A percentile compares a stretch with the other conserved stretches of the same genome.
phyloP scores from a whole-genome alignment of 2,113 vertebrate species.

The Hydrochoerus hydrochaeris region DNA sequence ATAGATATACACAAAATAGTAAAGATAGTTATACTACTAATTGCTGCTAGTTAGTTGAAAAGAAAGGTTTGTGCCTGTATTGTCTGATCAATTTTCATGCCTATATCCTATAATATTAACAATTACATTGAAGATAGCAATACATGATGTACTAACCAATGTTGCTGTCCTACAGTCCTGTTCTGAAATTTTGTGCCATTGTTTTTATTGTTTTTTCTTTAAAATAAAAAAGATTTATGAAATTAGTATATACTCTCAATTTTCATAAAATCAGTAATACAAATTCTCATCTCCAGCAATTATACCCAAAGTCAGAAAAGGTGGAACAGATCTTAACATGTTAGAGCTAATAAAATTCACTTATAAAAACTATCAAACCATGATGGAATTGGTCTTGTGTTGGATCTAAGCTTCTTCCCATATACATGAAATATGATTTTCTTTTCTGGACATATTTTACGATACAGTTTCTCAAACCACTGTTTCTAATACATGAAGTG shows the following conservation, averaged over 20 bases:
- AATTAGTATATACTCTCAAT: neutral
- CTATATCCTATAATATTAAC: too few relatives aligned
- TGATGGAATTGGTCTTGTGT: neutral
- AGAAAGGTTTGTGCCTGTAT: too few relatives aligned
- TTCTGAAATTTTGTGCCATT: too few relatives aligned
- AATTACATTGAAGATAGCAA: too few relatives aligned
- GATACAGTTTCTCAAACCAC: neutral
- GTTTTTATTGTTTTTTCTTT: too few relatives aligned
- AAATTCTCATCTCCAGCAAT: neutral
- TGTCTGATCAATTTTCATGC: too few relatives aligned
- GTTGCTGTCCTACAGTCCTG: too few relatives aligned
- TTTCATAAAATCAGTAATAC: neutral
- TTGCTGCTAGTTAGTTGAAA: too few relatives aligned
- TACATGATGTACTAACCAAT: too few relatives aligned
- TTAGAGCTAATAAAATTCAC: neutral
- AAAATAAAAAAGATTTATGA: neutral
- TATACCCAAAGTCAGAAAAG: neutral
- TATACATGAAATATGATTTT: neutral
- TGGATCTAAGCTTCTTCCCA: neutral
- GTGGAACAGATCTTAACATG: neutral
- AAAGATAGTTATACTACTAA: too few relatives aligned
- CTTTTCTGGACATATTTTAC: neutral
- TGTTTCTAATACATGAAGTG: neutral
- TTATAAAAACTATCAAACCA: conserved; percentile 21
- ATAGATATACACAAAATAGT: too few relatives aligned